Conservation (phyloP, 2,113 vertebrate genomes). For the Mungos mungo region DNA sequence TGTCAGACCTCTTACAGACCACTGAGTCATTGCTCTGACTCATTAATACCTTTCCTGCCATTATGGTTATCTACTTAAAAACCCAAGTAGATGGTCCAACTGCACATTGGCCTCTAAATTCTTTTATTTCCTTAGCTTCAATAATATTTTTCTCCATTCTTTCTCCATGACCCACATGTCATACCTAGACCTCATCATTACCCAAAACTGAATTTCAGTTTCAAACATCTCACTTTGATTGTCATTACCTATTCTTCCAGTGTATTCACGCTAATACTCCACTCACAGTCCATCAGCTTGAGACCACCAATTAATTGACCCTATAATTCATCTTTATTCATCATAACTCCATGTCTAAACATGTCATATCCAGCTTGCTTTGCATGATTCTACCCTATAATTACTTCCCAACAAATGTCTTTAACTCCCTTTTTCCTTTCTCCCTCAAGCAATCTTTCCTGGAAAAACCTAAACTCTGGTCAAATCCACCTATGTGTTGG, state of each 20-base stretch:
- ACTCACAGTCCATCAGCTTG: background rate
- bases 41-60: background rate
- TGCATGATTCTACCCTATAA: background rate
- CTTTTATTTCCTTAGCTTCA: background rate
- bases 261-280: background rate
- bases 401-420: background rate
- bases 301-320: background rate
- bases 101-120: background rate
- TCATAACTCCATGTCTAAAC: background rate
- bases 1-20: background rate
- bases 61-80: background rate
- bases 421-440: background rate
- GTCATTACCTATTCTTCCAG: background rate
- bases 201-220: background rate
- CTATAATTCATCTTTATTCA: background rate
- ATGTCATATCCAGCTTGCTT: background rate
- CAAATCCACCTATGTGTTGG: background rate
- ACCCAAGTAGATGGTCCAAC: background rate
- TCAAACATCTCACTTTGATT: background rate
- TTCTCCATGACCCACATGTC: background rate
- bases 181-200: background rate
- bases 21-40: background rate
- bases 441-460: background rate
- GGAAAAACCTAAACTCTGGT: background rate
- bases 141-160: background rate